Base-by-base conservation (phyloP, 1,140 invertebrate genomes). In the Lutraria rhynchaena region DNA sequence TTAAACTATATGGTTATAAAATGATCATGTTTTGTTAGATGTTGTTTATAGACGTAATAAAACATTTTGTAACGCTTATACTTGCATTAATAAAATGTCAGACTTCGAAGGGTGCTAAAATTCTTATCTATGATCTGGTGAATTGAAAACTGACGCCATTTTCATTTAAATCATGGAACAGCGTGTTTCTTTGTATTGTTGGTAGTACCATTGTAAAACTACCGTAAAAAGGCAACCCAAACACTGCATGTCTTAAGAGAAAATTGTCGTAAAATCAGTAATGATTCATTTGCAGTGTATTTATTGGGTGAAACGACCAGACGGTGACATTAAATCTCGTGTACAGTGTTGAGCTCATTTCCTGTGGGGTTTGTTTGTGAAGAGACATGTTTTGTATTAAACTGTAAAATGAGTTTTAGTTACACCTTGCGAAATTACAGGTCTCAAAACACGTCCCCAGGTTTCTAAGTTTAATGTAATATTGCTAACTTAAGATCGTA, bases 11-110 rank as follows among this genome's bases (percentile, higher is more conserved):
- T 29, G 17, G 29, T 49, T 41, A 49, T 67, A 49, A 67, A 67
- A 51, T 22, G 31, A 7, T 3, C 24, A 49, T 46, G 2, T 31
- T 27, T 17, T 37, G 44, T 37, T 46, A 19, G 44, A 46, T 27
- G 27, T 67, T 7, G 27, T 67, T 67, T 67, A 67, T 67, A 31
- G 19, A 37, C 15, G 37, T 46, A 49, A 67, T 67, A 67, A 67
- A 65, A 24, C 13, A 3, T 67, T 65, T 35, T 27, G 44, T 49
- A 49, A 17, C 44, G 44, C 37, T 51, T 46, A 29, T 29, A 29
- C 22, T 67, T 65, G 13, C n/a, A 19, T 44, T 46, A 67, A 49
- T 67, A 67, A 46, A 67, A 49, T 24, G 24, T 46, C 15, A 31
- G n/a, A 27, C 46, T 49, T 49, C 41, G 3, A 22, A 65, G 41